A percentile compares a stretch with the other conserved stretches of the same genome.
phyloP scores from a whole-genome alignment of 2,113 vertebrate genomes.

The Rhabdornis inornatus region DNA sequence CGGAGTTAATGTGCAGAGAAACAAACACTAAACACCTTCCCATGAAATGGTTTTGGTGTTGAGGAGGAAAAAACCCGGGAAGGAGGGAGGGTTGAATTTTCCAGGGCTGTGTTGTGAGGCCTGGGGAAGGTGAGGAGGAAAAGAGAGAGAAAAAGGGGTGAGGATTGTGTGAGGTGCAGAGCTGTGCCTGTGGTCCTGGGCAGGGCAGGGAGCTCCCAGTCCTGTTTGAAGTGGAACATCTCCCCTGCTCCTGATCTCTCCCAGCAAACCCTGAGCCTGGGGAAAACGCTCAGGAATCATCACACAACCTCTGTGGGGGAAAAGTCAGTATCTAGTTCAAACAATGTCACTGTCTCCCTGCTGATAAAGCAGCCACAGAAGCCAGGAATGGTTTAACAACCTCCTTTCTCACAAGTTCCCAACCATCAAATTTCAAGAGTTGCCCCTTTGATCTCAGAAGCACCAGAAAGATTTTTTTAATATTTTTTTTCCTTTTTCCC shows the following conservation, averaged over 20 bases:
- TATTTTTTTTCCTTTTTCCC: background rate
- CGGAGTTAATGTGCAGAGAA: background rate
- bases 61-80: background rate
- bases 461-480: background rate
- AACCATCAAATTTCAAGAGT: slow-evolving; percentile 45
- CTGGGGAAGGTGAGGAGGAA: background rate
- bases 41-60: background rate
- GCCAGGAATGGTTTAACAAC: slow-evolving; percentile 32
- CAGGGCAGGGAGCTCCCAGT: background rate
- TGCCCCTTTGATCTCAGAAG: slow-evolving; percentile 49
- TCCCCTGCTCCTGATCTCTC: background rate
- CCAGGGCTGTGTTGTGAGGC: background rate
- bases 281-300: background rate
- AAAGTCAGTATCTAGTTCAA: slow-evolving; percentile 14
- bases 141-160: background rate
- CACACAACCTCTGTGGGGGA: background rate
- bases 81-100: background rate
- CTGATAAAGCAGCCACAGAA: slow-evolving; percentile 37
- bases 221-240: background rate
- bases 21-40: background rate
- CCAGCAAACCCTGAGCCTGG: background rate
- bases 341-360: background rate
- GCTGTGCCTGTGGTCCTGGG: background rate
- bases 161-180: background rate
- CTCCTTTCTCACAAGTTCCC: slow-evolving; percentile 32